Conservation (phyloP, 2,113 vertebrate species). For the Brachirus orientalis region DNA sequence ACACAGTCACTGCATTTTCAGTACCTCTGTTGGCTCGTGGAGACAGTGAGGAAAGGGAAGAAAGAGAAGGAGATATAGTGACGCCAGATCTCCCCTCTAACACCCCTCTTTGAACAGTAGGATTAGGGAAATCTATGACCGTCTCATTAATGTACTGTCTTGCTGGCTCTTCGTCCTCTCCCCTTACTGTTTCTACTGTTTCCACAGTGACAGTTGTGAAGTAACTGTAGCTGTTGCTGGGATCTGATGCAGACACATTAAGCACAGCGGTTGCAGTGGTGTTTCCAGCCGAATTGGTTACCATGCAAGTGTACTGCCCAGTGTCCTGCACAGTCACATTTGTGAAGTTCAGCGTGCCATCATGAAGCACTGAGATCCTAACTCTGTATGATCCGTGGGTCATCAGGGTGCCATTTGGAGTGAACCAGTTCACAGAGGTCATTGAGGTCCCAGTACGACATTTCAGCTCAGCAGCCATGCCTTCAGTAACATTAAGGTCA, state of each 20-base stretch:
- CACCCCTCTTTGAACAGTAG: conserved; percentile 79
- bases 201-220: conserved; percentile 96
- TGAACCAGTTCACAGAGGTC: conserved; percentile 98
- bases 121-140: conserved; percentile 82
- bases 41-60: conserved; percentile 85
- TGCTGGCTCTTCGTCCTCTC: conserved; percentile 78
- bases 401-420: conserved; percentile 96
- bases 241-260: conserved; percentile 88
- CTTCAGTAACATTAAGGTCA: conserved; percentile 96
- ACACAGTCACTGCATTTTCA: conserved; percentile 87
- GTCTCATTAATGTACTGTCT: conserved; percentile 84
- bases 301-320: conserved; percentile 97
- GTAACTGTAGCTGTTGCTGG: conserved; percentile 88
- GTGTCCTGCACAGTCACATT: conserved; percentile 98
- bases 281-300: conserved; percentile 97
- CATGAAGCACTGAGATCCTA: conserved; percentile 93
- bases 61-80: conserved; percentile 73
- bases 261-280: conserved; percentile 94
- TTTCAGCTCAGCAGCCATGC: conserved; percentile 96
- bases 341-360: conserved; percentile 96
- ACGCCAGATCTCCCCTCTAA: conserved; percentile 70
- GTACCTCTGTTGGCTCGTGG: conserved; percentile 84
- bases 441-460: conserved; percentile 95
- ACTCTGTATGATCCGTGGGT: conserved; percentile 97
- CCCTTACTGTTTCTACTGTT: conserved; percentile 84